These are phyloP conservation scores for Capreolus pygargus DNA, from an alignment of 2,113 vertebrate species.

Conservation along the genomic window DNA sequence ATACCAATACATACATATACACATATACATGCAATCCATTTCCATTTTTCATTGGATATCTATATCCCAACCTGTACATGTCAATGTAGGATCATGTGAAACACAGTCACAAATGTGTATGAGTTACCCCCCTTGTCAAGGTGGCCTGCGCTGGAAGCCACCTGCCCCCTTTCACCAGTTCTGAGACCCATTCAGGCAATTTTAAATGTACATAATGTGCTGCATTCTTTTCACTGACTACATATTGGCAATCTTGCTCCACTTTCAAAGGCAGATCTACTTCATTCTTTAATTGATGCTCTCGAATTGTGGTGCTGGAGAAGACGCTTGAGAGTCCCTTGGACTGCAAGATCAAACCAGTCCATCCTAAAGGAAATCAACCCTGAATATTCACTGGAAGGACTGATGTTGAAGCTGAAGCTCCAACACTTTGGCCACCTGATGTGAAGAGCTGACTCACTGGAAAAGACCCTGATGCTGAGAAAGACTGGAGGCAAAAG, in stretches of 20 bases:
- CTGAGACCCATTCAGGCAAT: not conserved
- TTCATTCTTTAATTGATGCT: not conserved
- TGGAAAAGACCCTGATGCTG: not conserved
- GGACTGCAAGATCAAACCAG: not conserved
- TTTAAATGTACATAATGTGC: not conserved
- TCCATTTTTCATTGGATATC: not conserved
- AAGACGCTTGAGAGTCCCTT: not conserved
- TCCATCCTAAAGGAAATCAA: not conserved
- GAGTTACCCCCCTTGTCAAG: rapidly evolving
- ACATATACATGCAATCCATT: not conserved
- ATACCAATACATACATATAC: not conserved
- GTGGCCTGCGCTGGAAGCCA: not conserved
- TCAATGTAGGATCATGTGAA: not conserved
- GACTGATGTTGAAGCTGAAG: not conserved
- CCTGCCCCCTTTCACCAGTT: not conserved
- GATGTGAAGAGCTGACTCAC: not conserved
- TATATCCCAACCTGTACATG: not conserved
- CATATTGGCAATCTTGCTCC: not conserved
- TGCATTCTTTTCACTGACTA: not conserved
- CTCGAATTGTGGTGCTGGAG: not conserved
- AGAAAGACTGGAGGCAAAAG: not conserved
- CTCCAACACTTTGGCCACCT: not conserved
- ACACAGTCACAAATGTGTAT: not conserved
- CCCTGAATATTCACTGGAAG: not conserved
- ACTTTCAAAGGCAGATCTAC: not conserved